Conservation (phyloP, 2,797 vertebrate species). For the Chelidonichthys spinosus region DNA sequence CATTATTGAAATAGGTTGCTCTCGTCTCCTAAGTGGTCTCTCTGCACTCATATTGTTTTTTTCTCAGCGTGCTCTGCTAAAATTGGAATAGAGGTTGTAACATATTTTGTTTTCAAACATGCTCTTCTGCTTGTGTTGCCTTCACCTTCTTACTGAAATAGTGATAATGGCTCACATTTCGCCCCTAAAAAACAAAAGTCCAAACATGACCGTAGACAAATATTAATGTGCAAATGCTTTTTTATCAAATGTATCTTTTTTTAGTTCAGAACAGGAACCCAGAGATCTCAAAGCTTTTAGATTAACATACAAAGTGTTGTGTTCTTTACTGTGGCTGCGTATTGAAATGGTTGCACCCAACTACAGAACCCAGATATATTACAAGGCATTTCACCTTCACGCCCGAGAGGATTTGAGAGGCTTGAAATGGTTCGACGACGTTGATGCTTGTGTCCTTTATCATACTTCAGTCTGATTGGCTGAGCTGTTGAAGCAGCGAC, state of each 20-base stretch:
- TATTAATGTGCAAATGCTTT: not conserved
- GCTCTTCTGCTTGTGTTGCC: conserved; percentile 9
- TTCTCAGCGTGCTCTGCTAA: conserved; percentile 44
- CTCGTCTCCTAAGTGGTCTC: conserved; percentile 64
- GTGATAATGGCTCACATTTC: not conserved
- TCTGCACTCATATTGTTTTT: conserved; percentile 56
- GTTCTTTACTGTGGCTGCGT: not conserved
- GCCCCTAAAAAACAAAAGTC: not conserved
- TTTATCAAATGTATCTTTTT: not conserved
- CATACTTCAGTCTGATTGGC: not conserved
- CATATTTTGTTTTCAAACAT: conserved; percentile 49
- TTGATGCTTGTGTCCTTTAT: not conserved
- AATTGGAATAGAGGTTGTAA: conserved; percentile 48
- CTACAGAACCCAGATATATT: not conserved
- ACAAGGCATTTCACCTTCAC: not conserved
- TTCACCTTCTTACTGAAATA: conserved; percentile 26
- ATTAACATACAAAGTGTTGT: conserved; percentile 11
- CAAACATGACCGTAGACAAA: not conserved
- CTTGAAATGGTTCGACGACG: not conserved
- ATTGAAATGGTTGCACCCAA: conserved; percentile 2
- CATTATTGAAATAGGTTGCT: conserved; percentile 73
- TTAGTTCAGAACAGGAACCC: not conserved
- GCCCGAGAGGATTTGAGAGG: not conserved
- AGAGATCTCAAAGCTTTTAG: not conserved
- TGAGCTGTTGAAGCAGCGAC: not conserved